Conservation (phyloP, 2,797 vertebrate species). For the Dicrostonyx torquatus region DNA sequence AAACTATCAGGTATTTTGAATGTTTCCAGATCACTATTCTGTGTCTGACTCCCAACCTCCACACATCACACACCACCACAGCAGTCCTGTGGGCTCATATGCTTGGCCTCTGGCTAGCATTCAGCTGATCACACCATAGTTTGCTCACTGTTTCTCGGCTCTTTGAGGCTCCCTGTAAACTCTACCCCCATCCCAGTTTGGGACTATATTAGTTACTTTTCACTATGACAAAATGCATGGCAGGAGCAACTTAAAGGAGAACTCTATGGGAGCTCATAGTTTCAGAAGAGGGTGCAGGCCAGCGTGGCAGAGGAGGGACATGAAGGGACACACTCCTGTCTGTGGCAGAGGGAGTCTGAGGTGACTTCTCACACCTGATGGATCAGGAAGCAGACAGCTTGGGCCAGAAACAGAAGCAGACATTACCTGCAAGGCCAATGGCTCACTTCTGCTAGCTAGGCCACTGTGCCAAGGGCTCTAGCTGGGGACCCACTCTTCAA, state of each 20-base stretch:
- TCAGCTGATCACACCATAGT: not conserved
- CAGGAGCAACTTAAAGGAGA: not conserved
- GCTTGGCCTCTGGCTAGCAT: not conserved
- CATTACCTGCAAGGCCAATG: not conserved
- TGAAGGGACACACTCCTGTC: not conserved
- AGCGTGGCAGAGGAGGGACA: not conserved
- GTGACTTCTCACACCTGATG: not conserved
- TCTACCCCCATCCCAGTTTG: not conserved
- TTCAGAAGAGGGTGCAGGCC: not conserved
- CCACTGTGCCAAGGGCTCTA: not conserved
- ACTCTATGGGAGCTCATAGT: not conserved
- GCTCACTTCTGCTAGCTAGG: too few relatives aligned
- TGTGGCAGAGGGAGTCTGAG: not conserved
- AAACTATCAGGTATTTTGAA: not conserved
- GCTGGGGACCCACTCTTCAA: not conserved
- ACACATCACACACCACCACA: too few relatives aligned
- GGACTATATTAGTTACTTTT: not conserved
- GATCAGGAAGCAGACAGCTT: not conserved
- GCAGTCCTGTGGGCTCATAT: not conserved
- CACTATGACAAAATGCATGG: not conserved
- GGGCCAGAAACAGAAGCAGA: not conserved
- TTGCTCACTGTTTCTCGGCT: not conserved
- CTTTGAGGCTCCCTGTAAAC: not conserved
- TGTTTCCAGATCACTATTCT: not conserved
- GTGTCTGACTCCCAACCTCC: not conserved